phyloP scores from a whole-genome alignment of 1,140 invertebrate species.

The Drosophila arizonae region DNA sequence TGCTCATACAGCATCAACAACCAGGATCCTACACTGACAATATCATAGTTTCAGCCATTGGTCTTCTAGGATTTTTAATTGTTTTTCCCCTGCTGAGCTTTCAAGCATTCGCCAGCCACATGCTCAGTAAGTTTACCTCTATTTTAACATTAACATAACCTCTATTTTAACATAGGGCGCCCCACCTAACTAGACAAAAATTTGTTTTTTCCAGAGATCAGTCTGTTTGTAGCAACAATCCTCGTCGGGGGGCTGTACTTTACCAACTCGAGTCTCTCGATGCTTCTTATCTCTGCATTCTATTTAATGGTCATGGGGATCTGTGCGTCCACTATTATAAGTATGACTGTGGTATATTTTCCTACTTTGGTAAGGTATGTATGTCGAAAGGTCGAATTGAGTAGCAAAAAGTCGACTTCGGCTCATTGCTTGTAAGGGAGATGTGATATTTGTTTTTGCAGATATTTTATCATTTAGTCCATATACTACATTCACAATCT shows the following conservation, averaged over 20 bases:
- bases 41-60: constrained; percentile 55
- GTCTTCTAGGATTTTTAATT: constrained; percentile 49
- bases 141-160: not conserved
- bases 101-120: constrained; percentile 35
- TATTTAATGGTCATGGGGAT: constrained; percentile 84
- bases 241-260: constrained; percentile 61
- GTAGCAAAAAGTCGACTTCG: no score
- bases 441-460: no score
- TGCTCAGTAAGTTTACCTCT: constrained; percentile 53
- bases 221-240: constrained; percentile 54
- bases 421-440: no score
- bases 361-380: constrained; percentile 84
- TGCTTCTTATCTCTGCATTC: constrained; percentile 38
- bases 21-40: constrained; percentile 51
- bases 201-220: constrained; percentile 29
- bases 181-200: no score
- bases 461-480: no score
- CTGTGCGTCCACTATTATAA: constrained; percentile 83
- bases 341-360: constrained; percentile 85
- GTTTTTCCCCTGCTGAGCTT: constrained; percentile 61
- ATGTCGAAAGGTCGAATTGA: no score
- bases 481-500: not conserved
- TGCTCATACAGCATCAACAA: constrained; percentile 35
- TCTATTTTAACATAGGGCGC: no score
- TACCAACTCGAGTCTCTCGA: constrained; percentile 14